Percentiles rank a stretch among this genome's conserved stretches.
Evolutionary conservation across 2,113 vertebrate species (phyloP).

Genomic region (Gymnobelideus leadbeateri): DNA sequence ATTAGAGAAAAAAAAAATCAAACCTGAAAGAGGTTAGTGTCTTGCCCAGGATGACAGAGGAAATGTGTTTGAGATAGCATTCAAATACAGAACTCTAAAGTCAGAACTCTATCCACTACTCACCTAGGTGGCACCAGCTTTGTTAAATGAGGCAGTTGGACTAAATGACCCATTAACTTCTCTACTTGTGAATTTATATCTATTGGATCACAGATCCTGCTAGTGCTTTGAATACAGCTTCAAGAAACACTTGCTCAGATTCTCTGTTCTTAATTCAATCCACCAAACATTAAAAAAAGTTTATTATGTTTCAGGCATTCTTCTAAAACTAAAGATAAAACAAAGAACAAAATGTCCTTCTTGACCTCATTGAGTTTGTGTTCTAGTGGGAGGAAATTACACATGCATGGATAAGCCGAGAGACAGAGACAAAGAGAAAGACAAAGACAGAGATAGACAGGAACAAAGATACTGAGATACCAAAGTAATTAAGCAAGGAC

Average conservation of each 20-base stretch:
- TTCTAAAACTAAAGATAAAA: not conserved
- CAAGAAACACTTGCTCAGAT: not conserved
- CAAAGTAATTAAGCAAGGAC: not conserved
- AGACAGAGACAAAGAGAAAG: not conserved
- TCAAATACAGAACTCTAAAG: too few species aligned
- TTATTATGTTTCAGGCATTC: not conserved
- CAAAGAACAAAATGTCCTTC: not conserved
- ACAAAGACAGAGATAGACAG: not conserved
- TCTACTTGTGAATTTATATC: not conserved
- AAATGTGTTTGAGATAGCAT: too few species aligned
- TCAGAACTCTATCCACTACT: too few species aligned
- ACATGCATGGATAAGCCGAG: too few species aligned
- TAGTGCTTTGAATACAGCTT: not conserved
- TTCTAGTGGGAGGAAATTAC: not conserved
- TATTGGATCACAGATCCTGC: not conserved
- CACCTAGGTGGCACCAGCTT: too few species aligned
- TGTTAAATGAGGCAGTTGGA: too few species aligned
- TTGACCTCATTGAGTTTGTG: not conserved
- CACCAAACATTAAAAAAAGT: not conserved
- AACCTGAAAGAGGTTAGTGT: too few species aligned
- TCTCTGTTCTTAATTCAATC: not conserved
- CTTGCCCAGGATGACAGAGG: too few species aligned
- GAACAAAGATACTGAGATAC: not conserved
- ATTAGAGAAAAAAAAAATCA: too few species aligned
- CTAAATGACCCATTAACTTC: not conserved